These are phyloP conservation scores for Cairina moschata DNA, from an alignment of 2,113 vertebrate genomes.

Conservation along the genomic window DNA sequence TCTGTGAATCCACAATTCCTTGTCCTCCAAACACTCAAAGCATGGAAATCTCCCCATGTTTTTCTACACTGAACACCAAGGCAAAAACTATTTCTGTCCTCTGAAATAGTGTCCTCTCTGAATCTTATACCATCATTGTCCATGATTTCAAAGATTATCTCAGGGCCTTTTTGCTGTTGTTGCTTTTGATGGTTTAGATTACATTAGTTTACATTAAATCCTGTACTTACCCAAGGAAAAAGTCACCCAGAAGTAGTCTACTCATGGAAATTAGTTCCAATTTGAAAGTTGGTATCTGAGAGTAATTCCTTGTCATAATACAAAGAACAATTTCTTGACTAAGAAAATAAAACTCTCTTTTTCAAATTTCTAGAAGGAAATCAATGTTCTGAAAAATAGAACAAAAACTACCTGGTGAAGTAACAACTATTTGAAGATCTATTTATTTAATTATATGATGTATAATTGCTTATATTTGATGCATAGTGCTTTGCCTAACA, in stretches of 20 bases:
- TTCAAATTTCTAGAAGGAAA: neutral
- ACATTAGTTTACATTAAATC: neutral
- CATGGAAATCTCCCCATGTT: neutral
- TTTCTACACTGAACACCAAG: neutral
- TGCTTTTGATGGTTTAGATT: neutral
- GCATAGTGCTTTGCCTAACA: neutral
- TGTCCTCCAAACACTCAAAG: neutral
- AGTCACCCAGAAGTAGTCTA: neutral
- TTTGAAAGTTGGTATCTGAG: neutral
- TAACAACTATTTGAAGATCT: neutral
- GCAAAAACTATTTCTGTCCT: neutral
- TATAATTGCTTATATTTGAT: neutral
- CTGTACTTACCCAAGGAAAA: neutral
- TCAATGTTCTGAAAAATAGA: neutral
- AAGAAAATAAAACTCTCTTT: neutral
- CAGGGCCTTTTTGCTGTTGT: neutral
- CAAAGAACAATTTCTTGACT: neutral
- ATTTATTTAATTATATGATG: neutral
- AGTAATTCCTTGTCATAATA: neutral
- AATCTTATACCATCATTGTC: neutral
- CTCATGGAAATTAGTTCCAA: neutral
- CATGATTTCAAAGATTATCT: neutral
- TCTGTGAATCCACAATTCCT: neutral
- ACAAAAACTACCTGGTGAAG: neutral
- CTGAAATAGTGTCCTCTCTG: neutral